Base-by-base conservation (phyloP, 2,888 invertebrate species). In the Coelogynopora nodosa region DNA sequence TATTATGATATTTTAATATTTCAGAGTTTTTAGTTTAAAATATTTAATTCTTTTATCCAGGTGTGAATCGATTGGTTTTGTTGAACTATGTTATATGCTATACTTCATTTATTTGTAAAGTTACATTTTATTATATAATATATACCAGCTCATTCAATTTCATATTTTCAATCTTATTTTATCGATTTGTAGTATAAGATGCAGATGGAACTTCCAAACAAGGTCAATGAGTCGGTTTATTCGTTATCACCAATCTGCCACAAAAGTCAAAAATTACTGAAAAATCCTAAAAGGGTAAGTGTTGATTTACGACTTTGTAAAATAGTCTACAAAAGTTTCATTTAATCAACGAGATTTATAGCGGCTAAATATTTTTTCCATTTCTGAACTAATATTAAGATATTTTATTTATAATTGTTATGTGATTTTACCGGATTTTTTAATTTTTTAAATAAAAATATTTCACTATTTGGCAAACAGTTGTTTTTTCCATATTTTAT, bases 191-290 rank as follows among this genome's bases (percentile, higher is more conserved):
- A 91, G 91, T 92, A 91, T 87, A 90, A 91, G 88, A 90, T 91
- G 23, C 90, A 91, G 30, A 88, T 90, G 31, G 89, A 91, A 87
- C 90, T 90, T 87, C 87, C 90, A 31, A 90, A 91, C 87, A 89
- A 89, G 28, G 89, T 89, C 85, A 91, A 91, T 87, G 89, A 96
- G 84, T 94, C 94, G 86, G 96, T 97, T 0, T 98, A 97, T 92
- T 97, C 97, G 67, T 92, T 98, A 31, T 98, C 98, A 0, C 98
- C 98, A 0, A 94, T 99, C 84, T 97, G 97, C 89, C 95, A 95
- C 31, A 97, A 97, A 92, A 97, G 97, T 88, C 98, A 98, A 92
- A 96, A 97, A 90, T 93, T 98, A 0, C 93, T 98, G 84, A 94
- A 97, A 67, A 98, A 97, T 0, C 98, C 98, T 0, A 94, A 98